phyloP scores from a whole-genome alignment of 2,888 invertebrate species.

The Limnephilus lunatus region DNA sequence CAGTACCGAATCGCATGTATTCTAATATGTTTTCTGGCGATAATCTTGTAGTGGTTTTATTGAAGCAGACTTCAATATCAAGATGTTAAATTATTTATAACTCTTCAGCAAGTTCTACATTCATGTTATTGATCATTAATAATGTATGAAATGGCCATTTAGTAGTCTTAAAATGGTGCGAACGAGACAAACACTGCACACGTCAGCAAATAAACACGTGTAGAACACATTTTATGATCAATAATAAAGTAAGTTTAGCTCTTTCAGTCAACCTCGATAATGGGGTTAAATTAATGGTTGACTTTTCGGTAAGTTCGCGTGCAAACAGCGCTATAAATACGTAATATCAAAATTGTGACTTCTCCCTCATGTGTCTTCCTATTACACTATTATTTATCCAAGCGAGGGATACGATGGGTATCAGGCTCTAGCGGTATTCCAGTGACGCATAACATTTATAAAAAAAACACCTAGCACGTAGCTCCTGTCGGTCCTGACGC shows the following conservation, averaged over 20 bases:
- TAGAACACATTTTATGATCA: neutral
- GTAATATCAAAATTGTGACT: neutral
- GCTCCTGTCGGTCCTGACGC: neutral
- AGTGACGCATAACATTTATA: neutral
- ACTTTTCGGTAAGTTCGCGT: neutral
- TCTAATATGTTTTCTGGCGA: neutral
- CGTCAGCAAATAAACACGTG: neutral
- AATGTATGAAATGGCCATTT: no score
- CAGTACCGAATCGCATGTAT: no score
- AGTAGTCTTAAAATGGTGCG: neutral
- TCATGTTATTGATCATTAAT: neutral
- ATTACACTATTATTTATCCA: neutral
- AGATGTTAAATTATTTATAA: neutral
- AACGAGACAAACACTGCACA: neutral
- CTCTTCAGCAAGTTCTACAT: neutral
- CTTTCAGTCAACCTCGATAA: neutral
- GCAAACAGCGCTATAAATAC: neutral
- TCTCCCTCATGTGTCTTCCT: neutral
- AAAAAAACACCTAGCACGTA: neutral
- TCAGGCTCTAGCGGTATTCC: neutral
- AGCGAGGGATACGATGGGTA: neutral
- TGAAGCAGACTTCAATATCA: neutral
- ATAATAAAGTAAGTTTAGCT: neutral
- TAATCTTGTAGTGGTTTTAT: neutral
- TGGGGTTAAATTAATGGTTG: neutral